Percentiles rank a stretch among this genome's conserved stretches.
Evolutionary conservation across 2,888 invertebrate genomes (phyloP).

Genomic region (Terebella lapidaria): DNA sequence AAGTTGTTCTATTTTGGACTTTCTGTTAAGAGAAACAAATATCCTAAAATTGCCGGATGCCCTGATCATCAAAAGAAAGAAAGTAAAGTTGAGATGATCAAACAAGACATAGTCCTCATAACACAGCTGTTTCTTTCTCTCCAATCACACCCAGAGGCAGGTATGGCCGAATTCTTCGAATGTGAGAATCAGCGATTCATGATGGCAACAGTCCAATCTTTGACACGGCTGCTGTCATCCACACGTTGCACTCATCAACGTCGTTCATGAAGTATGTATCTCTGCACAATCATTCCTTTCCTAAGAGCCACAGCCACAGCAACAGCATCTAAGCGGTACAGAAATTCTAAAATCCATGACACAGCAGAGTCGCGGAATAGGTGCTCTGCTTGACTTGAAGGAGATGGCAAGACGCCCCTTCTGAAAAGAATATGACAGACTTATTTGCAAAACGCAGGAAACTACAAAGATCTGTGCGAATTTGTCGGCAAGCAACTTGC

Average conservation of each 20-base stretch:
- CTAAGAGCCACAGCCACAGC: constrained; percentile 4
- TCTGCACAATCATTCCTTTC: constrained; percentile 10
- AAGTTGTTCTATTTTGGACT: no score
- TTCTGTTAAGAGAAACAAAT: no score
- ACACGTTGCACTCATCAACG: not conserved
- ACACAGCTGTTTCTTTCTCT: not conserved
- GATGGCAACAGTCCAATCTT: not conserved
- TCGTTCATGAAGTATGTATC: not conserved
- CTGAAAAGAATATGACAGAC: not conserved
- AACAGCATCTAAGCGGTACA: constrained; percentile 7
- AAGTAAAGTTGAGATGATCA: not conserved
- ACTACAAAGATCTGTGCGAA: constrained; percentile 1
- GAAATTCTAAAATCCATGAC: constrained; percentile 7
- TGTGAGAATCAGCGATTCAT: no score
- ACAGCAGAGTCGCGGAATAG: constrained; percentile 2
- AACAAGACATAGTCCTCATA: not conserved
- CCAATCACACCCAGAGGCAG: not conserved
- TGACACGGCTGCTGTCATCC: constrained; percentile 1
- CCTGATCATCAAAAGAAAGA: not conserved
- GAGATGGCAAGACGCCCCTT: constrained; percentile 6
- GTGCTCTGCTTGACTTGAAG: not conserved
- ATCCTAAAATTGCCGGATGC: no score
- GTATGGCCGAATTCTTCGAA: no score
- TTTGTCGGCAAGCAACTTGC: constrained; percentile 4
- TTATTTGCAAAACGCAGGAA: not conserved